phyloP scores from a whole-genome alignment of 2,113 vertebrate genomes.

The Piliocolobus tephrosceles region DNA sequence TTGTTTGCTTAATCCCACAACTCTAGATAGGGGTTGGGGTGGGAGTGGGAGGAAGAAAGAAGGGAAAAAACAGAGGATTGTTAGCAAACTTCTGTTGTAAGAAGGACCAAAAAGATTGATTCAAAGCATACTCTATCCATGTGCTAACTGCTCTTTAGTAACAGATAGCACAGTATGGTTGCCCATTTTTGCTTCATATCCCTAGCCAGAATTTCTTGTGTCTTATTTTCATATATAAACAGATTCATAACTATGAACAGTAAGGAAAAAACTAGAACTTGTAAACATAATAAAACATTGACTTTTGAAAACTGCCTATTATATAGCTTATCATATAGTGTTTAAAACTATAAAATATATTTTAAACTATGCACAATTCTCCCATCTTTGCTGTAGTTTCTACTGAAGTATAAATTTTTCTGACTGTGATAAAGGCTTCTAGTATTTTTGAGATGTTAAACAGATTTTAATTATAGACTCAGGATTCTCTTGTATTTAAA shows the following conservation, averaged over 20 bases:
- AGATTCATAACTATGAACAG: not conserved
- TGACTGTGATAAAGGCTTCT: slow-evolving; percentile 14
- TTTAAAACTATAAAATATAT: not conserved
- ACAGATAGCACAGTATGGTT: not conserved
- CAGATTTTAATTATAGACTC: slow-evolving; percentile 50
- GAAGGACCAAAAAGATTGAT: not conserved
- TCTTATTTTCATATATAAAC: slow-evolving; percentile 9
- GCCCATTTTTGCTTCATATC: slow-evolving; percentile 28
- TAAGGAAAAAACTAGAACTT: not conserved
- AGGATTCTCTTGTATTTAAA: slow-evolving; percentile 38
- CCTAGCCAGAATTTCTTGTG: slow-evolving; percentile 31
- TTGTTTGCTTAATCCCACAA: slow-evolving; percentile 12
- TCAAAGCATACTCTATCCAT: not conserved
- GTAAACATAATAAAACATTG: not conserved
- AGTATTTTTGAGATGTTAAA: slow-evolving; percentile 38
- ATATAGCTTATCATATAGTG: not conserved
- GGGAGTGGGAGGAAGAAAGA: not conserved
- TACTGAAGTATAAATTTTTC: slow-evolving; percentile 32
- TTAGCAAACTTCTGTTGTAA: not conserved
- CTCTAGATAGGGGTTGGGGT: not conserved
- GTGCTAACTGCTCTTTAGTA: not conserved
- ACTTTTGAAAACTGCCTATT: slow-evolving; percentile 35
- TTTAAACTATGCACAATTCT: slow-evolving; percentile 8
- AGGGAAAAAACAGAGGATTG: not conserved
- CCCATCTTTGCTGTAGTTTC: not conserved